Percentiles rank a stretch among this genome's conserved stretches.
Conservation (phyloP, 2,113 vertebrate species). For the Sturnira hondurensis region DNA sequence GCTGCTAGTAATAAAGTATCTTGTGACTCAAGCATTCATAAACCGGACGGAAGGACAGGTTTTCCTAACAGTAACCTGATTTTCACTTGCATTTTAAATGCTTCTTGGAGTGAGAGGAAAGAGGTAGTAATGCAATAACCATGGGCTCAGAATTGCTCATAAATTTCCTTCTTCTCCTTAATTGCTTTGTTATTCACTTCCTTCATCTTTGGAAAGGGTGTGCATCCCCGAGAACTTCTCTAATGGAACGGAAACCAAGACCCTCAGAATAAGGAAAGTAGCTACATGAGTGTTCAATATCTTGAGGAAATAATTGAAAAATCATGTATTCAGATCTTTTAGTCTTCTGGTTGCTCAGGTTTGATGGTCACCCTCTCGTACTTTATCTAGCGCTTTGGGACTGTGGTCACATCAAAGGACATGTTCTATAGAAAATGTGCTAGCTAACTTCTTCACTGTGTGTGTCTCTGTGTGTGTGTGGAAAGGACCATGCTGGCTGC, state of each 20-base stretch:
- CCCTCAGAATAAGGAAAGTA: not conserved
- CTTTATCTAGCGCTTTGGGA: not conserved
- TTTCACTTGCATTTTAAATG: not conserved
- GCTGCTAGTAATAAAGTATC: not conserved
- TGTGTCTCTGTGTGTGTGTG: not conserved
- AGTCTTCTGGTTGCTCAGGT: not conserved
- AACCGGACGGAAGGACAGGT: not conserved
- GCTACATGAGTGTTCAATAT: not conserved
- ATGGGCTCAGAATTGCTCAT: not conserved
- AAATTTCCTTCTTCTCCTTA: not conserved
- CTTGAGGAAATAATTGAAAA: not conserved
- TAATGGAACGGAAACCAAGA: not conserved
- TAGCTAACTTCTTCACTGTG: not conserved
- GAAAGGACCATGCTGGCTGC: not conserved
- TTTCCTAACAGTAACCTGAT: not conserved
- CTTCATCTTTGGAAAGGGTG: not conserved
- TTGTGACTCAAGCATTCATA: not conserved
- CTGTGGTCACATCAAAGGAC: not conserved
- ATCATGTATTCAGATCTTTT: not conserved
- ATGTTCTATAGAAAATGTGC: not conserved
- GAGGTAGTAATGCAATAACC: not conserved
- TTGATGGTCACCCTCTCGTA: not conserved
- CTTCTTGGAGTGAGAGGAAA: not conserved
- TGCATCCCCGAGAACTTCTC: not conserved
- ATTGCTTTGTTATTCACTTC: not conserved